Evolutionary conservation across 2,888 invertebrate species (phyloP), one percentile per base, ranked within the genome.

Genomic region (Cheilosia pagana): DNA sequence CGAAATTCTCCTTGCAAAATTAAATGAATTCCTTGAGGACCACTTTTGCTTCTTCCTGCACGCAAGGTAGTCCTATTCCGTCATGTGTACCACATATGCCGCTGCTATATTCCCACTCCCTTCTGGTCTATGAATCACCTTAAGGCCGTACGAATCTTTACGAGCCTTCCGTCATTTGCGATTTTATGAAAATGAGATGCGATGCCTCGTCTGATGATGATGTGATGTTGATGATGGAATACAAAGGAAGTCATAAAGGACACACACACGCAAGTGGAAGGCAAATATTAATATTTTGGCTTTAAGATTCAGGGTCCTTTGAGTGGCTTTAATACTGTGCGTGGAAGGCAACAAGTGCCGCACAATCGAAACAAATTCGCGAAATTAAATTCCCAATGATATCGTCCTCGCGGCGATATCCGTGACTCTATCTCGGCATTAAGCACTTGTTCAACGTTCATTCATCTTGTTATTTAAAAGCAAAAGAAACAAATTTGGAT

Each of bases 11-110:
- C 23, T 68, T 12, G 52, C 78, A 72, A 75, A 85, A 85, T 79
- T 79, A 79, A 85, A 79, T 21, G 65, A 85, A 85, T 85, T 85
- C 83, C 83, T 65, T 60, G 16, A 79, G 74, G 83, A 83, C 74
- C 57, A 57, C 78, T 82, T 74, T 45, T 25, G 70, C 28, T 41
- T 62, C 31, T 41, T 62, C 23, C 45, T 21, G 35, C 68, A 68
- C 55, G 60, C 45, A 74, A 74, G 74, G 74, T 74, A 62, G 25
- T 12, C 35, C 12, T 19, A 60, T 52, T 28, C 28, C 72, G 52
- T 62, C 70, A 62, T 72, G 55, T 71, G 77, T 39, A 12, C 10
- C 59, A 79, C 83, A 85, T 45, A 70, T 79, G 79, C 57, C 59
- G 43, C 63, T 19, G 59, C n/a, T n/a, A 35, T 5, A 50, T 43